These are phyloP conservation scores for Amphimallon solstitiale DNA, from an alignment of 2,888 invertebrate genomes.

Conservation along the genomic window DNA sequence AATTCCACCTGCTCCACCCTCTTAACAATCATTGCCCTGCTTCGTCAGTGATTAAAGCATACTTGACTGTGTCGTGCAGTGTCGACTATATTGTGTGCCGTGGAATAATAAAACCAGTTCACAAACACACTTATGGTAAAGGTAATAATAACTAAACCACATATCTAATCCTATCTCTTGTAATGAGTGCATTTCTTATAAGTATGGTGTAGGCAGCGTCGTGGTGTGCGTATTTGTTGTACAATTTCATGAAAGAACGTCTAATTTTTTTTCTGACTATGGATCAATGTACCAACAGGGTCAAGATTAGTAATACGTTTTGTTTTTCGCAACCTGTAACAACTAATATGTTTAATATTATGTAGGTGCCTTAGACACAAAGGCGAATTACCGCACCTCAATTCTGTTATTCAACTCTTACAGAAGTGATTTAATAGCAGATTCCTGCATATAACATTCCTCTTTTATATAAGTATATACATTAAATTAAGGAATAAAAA, in stretches of 20 bases:
- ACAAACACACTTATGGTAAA: constrained; percentile 7
- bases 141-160: constrained; percentile 25
- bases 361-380: no score
- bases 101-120: constrained; percentile 14
- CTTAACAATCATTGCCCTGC: constrained; percentile 26
- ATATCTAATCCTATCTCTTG: no score
- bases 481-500: no score
- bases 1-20: constrained; percentile 35
- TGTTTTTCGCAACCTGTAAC: background rate
- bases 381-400: no score
- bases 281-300: background rate
- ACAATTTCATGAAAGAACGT: background rate
- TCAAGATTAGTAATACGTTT: background rate
- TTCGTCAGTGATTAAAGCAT: constrained; percentile 25
- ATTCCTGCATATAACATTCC: no score
- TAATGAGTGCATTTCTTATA: constrained; percentile 1
- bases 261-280: background rate
- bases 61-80: constrained; percentile 20
- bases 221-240: no score
- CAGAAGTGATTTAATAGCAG: no score
- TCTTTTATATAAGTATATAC: no score
- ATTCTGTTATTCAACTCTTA: no score
- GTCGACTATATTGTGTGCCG: constrained; percentile 12
- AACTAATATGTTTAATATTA: no score
- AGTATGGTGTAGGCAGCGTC: background rate